A percentile compares a stretch with the other conserved stretches of the same genome.
These are phyloP conservation scores for Oncorhynchus masou DNA, from an alignment of 2,113 vertebrate genomes.

Conservation along the genomic window DNA sequence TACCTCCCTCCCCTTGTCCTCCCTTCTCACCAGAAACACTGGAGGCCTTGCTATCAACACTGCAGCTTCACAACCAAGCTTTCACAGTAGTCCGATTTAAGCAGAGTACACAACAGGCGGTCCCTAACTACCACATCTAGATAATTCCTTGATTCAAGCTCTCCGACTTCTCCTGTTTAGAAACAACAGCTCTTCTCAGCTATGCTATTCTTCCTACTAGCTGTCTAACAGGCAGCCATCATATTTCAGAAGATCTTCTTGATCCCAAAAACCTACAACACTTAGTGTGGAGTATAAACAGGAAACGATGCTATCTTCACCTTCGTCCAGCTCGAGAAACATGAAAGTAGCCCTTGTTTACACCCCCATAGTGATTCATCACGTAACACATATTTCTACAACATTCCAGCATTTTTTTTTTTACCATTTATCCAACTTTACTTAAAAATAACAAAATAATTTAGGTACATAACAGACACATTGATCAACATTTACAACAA, in stretches of 20 bases:
- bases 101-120: not conserved
- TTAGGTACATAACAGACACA: no score
- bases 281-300: slow-evolving; percentile 55
- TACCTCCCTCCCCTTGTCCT: not conserved
- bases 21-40: not conserved
- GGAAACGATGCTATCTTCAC: slow-evolving; percentile 63
- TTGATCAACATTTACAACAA: no score
- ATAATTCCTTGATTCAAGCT: not conserved
- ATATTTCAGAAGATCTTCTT: slow-evolving; percentile 1
- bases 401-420: slow-evolving; percentile 27
- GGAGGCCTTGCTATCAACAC: not conserved
- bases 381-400: slow-evolving; percentile 52
- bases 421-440: no score
- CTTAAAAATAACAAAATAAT: no score
- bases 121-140: not conserved
- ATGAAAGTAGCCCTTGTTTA: slow-evolving; percentile 38
- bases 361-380: slow-evolving; percentile 36
- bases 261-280: not conserved
- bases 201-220: no score
- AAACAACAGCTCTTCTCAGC: not conserved
- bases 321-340: slow-evolving; percentile 33
- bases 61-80: not conserved
- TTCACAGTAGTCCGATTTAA: not conserved
- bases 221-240: not conserved
- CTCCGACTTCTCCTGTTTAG: not conserved